Evolutionary conservation across 2,888 invertebrate genomes (phyloP).

Genomic region (Tachystola acroxantha): DNA sequence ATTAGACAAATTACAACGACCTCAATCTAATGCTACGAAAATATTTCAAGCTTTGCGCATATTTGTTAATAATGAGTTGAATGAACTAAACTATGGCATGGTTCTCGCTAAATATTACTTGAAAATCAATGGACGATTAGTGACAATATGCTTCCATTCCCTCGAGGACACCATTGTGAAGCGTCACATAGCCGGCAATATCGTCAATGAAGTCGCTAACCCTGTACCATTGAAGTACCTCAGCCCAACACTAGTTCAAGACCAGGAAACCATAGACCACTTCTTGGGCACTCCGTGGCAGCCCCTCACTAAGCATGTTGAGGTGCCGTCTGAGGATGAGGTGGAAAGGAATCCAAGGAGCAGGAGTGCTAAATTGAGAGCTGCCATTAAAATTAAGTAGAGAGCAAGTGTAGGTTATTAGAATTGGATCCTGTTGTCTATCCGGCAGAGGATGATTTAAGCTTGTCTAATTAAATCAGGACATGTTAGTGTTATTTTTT

Average conservation of each 20-base stretch:
- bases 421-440: no score
- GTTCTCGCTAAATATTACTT: constrained; percentile 86
- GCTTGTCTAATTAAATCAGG: no score
- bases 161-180: constrained; percentile 96
- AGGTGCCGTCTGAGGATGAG: constrained; percentile 85
- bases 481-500: no score
- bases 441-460: no score
- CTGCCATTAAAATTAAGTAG: constrained; percentile 84
- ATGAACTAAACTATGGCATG: constrained; percentile 94
- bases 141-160: constrained; percentile 94
- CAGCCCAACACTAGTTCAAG: constrained; percentile 79
- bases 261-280: constrained; percentile 78
- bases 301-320: constrained; percentile 88
- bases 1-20: constrained; percentile 85
- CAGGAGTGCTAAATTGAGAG: constrained; percentile 92
- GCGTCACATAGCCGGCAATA: constrained; percentile 88
- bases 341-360: constrained; percentile 88
- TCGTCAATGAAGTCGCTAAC: constrained; percentile 84
- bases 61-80: constrained; percentile 97
- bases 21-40: constrained; percentile 91
- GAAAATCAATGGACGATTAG: constrained; percentile 86
- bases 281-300: constrained; percentile 85
- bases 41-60: constrained; percentile 95
- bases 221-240: constrained; percentile 84
- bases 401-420: neutral